phyloP scores from a whole-genome alignment of 2,888 invertebrate species.

The Venustoraphidia nigricollis region DNA sequence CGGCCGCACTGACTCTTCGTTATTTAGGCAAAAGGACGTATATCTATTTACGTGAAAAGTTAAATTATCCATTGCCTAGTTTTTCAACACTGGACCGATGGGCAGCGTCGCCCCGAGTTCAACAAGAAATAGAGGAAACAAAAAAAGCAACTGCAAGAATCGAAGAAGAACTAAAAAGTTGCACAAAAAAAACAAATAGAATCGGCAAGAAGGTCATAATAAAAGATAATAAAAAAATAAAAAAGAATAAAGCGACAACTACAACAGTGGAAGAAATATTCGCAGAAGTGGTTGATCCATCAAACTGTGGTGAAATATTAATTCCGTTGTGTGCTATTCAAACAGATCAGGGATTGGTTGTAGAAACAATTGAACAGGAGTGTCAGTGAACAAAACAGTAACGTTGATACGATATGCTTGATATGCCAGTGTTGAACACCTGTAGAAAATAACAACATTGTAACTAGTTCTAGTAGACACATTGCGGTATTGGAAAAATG shows the following conservation, averaged over 20 bases:
- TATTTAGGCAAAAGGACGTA: conserved; percentile 1
- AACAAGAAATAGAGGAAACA: conserved; percentile 1
- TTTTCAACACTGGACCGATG: conserved; percentile 1
- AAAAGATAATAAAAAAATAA: neutral
- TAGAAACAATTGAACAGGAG: neutral
- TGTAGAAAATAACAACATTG: too few relatives aligned
- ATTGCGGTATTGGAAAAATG: too few relatives aligned
- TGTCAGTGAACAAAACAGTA: too few relatives aligned
- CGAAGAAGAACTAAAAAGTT: conserved; percentile 9
- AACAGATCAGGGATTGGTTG: neutral
- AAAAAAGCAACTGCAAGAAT: neutral
- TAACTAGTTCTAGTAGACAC: too few relatives aligned
- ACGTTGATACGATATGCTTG: too few relatives aligned
- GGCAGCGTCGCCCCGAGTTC: neutral
- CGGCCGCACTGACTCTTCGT: neutral
- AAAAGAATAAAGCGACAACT: neutral
- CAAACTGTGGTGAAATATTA: neutral
- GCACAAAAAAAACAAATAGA: neutral
- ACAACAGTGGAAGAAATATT: conserved; percentile 1
- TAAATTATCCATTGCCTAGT: neutral
- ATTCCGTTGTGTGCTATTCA: neutral
- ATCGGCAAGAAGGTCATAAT: neutral
- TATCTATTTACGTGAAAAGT: neutral
- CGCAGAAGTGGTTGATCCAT: neutral
- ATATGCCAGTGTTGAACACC: too few relatives aligned